Conservation (phyloP, 2,113 vertebrate genomes). For the Climacteris rufus region DNA sequence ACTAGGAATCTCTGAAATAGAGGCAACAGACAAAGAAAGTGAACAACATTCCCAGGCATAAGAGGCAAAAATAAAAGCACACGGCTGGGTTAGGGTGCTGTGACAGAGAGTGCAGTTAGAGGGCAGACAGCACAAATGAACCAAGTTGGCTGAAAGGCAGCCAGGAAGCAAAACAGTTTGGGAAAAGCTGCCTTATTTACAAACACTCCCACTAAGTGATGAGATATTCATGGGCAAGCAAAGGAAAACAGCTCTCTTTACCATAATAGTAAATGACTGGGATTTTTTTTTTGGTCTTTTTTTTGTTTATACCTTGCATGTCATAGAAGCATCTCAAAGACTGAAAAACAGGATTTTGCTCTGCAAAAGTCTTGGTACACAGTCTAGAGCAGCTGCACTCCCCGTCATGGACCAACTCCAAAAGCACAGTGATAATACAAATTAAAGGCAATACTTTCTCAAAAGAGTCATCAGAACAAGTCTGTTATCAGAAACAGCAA, state of each 20-base stretch:
- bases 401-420: neutral
- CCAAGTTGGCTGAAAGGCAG: conserved; percentile 10
- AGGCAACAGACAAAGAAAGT: neutral
- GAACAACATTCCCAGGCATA: accelerated
- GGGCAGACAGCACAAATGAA: conserved; percentile 6
- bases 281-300: neutral
- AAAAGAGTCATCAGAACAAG: neutral
- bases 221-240: neutral
- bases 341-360: neutral
- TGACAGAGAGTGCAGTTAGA: neutral
- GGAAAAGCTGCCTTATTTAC: conserved; percentile 44
- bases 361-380: neutral
- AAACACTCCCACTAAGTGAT: conserved; percentile 15
- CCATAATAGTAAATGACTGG: neutral
- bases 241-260: conserved; percentile 4
- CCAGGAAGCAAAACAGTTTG: conserved; percentile 42
- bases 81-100: neutral
- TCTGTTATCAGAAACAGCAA: conserved; percentile 2
- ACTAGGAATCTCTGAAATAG: neutral
- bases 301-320: neutral
- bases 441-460: neutral
- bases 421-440: conserved; percentile 24
- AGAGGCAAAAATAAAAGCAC: neutral
- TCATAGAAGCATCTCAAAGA: neutral
- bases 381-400: neutral